These are phyloP conservation scores for Octomys mimax DNA, from an alignment of 2,797 vertebrate genomes.

Conservation along the genomic window DNA sequence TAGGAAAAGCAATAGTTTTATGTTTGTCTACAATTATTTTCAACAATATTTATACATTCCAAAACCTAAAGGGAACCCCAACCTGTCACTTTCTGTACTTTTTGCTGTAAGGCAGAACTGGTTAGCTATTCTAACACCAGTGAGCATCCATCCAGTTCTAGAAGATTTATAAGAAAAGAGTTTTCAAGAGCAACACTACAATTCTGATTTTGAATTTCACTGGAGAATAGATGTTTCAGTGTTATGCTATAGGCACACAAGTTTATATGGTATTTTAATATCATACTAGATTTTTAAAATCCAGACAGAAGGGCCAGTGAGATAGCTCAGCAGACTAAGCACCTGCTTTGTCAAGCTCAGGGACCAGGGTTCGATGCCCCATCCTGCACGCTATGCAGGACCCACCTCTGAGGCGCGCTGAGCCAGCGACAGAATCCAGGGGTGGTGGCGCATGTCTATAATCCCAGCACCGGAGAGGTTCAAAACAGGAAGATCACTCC, in stretches of 20 bases:
- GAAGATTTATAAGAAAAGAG: not conserved
- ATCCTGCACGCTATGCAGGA: too few relatives aligned
- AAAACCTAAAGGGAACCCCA: not conserved
- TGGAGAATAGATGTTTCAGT: conserved; percentile 11
- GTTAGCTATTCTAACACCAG: not conserved
- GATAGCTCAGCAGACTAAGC: too few relatives aligned
- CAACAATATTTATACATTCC: not conserved
- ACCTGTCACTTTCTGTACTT: not conserved
- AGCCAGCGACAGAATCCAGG: too few relatives aligned
- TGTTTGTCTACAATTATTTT: not conserved
- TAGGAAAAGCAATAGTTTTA: not conserved
- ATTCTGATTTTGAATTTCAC: conserved; percentile 32
- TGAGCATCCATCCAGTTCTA: not conserved
- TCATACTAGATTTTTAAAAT: not conserved
- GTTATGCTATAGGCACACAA: not conserved
- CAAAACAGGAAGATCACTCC: too few relatives aligned
- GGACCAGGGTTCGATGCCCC: too few relatives aligned
- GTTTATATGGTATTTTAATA: not conserved
- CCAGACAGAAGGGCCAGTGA: too few relatives aligned
- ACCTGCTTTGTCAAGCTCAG: too few relatives aligned
- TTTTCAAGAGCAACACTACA: not conserved
- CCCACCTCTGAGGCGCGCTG: too few relatives aligned
- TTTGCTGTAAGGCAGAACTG: not conserved
- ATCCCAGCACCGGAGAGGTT: too few relatives aligned
- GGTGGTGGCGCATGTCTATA: too few relatives aligned